Conservation (phyloP, 2,797 vertebrate genomes). For the Pempheris klunzingeri region DNA sequence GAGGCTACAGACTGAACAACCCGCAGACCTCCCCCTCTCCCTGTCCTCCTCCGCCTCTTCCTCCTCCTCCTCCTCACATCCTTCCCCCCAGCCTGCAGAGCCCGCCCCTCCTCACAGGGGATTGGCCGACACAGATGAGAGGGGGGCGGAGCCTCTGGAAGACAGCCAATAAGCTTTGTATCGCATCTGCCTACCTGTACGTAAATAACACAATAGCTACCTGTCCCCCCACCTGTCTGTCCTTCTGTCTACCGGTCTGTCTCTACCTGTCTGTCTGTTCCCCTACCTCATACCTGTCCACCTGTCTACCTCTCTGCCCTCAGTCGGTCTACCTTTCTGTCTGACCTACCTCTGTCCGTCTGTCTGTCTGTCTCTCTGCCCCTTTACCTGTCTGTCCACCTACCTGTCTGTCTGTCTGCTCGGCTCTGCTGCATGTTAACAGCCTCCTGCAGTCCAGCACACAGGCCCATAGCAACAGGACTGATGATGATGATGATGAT, state of each 20-base stretch:
- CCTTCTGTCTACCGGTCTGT: conserved; percentile 27
- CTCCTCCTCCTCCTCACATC: conserved; percentile 68
- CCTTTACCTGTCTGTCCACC: conserved; percentile 27
- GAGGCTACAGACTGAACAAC: conserved; percentile 64
- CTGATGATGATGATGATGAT: conserved; percentile 61
- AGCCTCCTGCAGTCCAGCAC: conserved; percentile 76
- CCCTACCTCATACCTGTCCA: conserved; percentile 34
- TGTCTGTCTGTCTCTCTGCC: conserved; percentile 24
- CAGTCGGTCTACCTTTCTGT: conserved; percentile 24
- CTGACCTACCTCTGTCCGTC: not conserved
- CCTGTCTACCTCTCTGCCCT: conserved; percentile 20
- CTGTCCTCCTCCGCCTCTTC: conserved; percentile 61
- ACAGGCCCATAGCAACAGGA: conserved; percentile 72
- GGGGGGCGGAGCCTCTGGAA: conserved; percentile 68
- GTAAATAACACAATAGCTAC: conserved; percentile 77
- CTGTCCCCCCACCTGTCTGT: conserved; percentile 47
- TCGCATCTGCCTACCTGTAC: conserved; percentile 74
- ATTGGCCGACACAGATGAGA: conserved; percentile 65
- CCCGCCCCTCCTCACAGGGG: conserved; percentile 62
- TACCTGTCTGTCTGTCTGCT: conserved; percentile 60
- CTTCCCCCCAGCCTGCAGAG: conserved; percentile 71
- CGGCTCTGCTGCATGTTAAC: conserved; percentile 79
- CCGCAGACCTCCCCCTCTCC: conserved; percentile 61
- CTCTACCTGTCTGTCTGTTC: conserved; percentile 21
- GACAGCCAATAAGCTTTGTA: conserved; percentile 79